Evolutionary conservation across 2,113 vertebrate genomes (phyloP).

Genomic region (Chlamydotis undulata): DNA sequence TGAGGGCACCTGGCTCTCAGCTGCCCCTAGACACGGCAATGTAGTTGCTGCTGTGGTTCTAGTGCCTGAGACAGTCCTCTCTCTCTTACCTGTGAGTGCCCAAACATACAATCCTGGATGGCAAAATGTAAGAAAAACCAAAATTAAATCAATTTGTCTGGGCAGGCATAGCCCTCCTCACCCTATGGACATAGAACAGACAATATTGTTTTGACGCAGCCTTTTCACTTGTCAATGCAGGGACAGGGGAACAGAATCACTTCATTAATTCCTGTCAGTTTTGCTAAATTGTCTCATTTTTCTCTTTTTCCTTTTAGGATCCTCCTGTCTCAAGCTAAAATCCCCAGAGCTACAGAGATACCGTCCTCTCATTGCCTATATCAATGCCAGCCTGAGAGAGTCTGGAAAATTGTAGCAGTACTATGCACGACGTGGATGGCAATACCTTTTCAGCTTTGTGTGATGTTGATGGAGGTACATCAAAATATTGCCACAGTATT

Average conservation of each 20-base stretch:
- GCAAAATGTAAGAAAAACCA: background rate
- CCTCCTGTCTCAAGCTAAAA: background rate
- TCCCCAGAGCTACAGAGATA: background rate
- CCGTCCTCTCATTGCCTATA: background rate
- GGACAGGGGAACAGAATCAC: background rate
- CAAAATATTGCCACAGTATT: background rate
- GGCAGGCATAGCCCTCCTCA: background rate
- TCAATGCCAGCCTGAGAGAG: background rate
- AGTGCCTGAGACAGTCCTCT: background rate
- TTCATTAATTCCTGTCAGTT: conserved; percentile 33
- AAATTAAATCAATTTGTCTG: background rate
- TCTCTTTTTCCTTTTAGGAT: background rate
- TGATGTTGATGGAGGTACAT: background rate
- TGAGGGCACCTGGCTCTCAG: background rate
- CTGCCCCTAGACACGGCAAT: background rate
- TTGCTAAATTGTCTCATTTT: conserved; percentile 43
- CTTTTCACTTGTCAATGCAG: background rate
- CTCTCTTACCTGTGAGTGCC: background rate
- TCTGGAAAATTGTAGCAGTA: background rate
- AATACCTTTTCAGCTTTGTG: background rate
- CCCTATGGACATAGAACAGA: background rate
- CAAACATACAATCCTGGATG: background rate
- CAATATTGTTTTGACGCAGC: background rate
- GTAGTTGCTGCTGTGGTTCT: background rate
- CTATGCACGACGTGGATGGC: background rate